Evolutionary conservation across 1,140 invertebrate genomes (phyloP).

Genomic region (Vanessa tameamea): DNA sequence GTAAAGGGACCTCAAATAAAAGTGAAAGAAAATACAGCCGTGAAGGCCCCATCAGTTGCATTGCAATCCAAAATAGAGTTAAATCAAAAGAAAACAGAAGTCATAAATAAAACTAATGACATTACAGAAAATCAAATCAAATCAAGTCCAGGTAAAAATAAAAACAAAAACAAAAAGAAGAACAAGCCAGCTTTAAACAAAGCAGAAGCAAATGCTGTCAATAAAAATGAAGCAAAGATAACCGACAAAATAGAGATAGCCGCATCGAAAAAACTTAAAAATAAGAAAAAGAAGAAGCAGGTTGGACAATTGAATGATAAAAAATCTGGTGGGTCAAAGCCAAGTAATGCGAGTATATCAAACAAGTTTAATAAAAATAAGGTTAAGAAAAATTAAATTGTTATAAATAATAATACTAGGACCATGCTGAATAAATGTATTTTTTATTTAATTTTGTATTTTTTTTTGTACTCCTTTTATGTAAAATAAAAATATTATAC

Average conservation of each 20-base stretch:
- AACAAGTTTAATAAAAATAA: constrained; percentile 53
- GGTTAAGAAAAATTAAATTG: constrained; percentile 37
- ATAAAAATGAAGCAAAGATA: constrained; percentile 51
- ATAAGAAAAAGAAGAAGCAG: constrained; percentile 63
- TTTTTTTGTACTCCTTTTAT: too few species aligned
- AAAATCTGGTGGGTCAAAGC: constrained; percentile 30
- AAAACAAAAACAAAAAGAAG: constrained; percentile 37
- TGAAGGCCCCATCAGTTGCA: background rate
- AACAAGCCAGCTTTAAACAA: constrained; percentile 20
- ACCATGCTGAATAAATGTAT: constrained; percentile 23
- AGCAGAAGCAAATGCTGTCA: constrained; percentile 19
- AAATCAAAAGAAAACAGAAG: background rate
- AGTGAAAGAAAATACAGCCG: background rate
- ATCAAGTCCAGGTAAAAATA: constrained; percentile 24
- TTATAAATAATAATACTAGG: constrained; percentile 3
- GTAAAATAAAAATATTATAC: too few species aligned
- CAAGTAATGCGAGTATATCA: constrained; percentile 38
- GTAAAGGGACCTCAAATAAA: background rate
- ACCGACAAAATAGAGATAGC: constrained; percentile 52
- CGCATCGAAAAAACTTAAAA: constrained; percentile 62
- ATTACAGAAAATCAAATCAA: background rate
- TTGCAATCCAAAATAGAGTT: background rate
- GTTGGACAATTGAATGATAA: constrained; percentile 47
- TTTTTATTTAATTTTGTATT: constrained; percentile 9
- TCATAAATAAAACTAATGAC: background rate